Percentiles rank a stretch among this genome's conserved stretches.
Conservation (phyloP, 2,888 invertebrate genomes). For the Zele albiditarsus region DNA sequence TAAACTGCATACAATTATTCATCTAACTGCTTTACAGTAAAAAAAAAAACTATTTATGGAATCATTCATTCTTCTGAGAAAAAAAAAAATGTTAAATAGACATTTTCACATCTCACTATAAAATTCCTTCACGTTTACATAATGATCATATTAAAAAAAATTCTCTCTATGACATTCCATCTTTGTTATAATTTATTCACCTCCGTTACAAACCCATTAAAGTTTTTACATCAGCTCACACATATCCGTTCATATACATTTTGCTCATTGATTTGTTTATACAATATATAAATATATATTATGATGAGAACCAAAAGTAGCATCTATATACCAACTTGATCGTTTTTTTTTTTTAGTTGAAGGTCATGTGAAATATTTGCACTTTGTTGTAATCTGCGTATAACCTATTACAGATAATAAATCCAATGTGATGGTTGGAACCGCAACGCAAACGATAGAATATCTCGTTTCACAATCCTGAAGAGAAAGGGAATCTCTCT, state of each 20-base stretch:
- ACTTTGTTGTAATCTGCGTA: constrained; percentile 69
- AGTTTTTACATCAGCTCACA: no score
- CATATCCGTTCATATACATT: no score
- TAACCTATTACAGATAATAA: constrained; percentile 68
- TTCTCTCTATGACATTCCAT: background rate
- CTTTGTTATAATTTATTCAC: background rate
- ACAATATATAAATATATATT: background rate
- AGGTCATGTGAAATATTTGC: constrained; percentile 70
- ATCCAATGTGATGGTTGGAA: constrained; percentile 55
- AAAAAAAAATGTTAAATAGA: background rate
- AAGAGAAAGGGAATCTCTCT: constrained; percentile 67
- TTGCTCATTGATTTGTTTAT: no score
- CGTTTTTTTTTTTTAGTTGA: constrained; percentile 52
- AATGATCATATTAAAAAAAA: background rate
- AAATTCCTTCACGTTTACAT: background rate
- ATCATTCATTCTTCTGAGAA: no score
- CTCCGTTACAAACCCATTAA: background rate
- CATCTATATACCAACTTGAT: background rate
- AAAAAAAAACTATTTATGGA: no score
- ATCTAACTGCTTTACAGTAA: no score
- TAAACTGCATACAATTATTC: no score
- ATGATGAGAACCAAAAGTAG: constrained; percentile 28
- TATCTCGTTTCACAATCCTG: constrained; percentile 65
- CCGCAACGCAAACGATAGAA: constrained; percentile 57
- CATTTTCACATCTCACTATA: background rate